Evolutionary conservation across 1,140 invertebrate species (phyloP).

Genomic region (Brachionus manjavacas): DNA sequence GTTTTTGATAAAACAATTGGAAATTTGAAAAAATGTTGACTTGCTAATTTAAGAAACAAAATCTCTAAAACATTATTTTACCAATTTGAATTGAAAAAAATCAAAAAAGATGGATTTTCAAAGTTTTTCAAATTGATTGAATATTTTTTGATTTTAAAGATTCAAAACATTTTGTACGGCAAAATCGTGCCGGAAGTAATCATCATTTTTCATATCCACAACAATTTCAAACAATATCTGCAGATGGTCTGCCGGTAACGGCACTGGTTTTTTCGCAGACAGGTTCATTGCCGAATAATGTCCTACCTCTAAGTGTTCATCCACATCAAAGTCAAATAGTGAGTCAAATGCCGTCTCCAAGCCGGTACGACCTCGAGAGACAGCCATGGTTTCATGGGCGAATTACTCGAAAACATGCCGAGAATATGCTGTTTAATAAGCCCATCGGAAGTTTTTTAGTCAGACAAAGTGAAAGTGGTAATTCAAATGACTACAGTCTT

Average conservation of each 20-base stretch:
- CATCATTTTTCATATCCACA: slow-evolving; percentile 22
- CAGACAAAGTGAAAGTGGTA: slow-evolving; percentile 41
- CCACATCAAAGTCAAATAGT: not conserved
- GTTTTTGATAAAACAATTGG: too few relatives aligned
- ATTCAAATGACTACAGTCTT: slow-evolving; percentile 41
- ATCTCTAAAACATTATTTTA: too few relatives aligned
- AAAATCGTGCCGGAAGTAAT: not conserved
- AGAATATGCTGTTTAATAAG: not conserved
- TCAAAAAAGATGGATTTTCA: too few relatives aligned
- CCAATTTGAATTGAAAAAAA: too few relatives aligned
- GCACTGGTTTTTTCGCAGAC: slow-evolving; percentile 17
- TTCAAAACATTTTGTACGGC: not conserved
- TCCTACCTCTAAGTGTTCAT: slow-evolving; percentile 2
- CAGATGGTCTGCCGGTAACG: not conserved
- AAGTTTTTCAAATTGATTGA: too few relatives aligned
- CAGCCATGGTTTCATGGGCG: slow-evolving; percentile 40
- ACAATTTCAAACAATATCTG: not conserved
- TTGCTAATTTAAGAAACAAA: too few relatives aligned
- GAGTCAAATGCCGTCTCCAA: not conserved
- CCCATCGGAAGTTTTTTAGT: slow-evolving; percentile 42
- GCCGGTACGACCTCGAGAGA: not conserved
- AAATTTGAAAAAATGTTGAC: too few relatives aligned
- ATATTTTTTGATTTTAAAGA: not conserved
- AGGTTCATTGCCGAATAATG: not conserved
- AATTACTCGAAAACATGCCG: slow-evolving; percentile 34